A percentile compares a stretch with the other conserved stretches of the same genome.
Conservation (phyloP, 2,888 invertebrate genomes). For the Ochropleura plecta region DNA sequence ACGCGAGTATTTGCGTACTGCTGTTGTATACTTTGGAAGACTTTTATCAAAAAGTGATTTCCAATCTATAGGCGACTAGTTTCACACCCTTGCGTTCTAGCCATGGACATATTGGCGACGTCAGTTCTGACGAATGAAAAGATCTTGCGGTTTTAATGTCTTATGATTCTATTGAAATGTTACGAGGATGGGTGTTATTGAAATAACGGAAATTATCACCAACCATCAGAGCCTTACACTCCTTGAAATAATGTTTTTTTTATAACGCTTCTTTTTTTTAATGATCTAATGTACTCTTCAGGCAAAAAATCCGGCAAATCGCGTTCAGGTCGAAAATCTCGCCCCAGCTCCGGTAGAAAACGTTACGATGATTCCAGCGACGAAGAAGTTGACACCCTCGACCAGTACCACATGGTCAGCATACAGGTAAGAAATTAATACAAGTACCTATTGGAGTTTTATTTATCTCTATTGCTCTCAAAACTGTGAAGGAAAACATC, state of each 20-base stretch:
- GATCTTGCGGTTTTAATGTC: too few species aligned
- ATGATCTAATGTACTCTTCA: slow-evolving; percentile 53
- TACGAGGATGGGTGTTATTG: background rate
- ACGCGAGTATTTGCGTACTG: too few species aligned
- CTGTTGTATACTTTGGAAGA: too few species aligned
- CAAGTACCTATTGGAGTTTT: background rate
- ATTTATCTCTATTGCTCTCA: background rate
- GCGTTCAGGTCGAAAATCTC: slow-evolving; percentile 73
- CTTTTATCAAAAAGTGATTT: too few species aligned
- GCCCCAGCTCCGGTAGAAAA: slow-evolving; percentile 71
- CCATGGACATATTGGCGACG: too few species aligned
- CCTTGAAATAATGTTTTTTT: background rate
- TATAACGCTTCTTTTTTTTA: background rate
- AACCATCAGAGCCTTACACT: background rate
- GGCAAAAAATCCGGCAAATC: slow-evolving; percentile 78
- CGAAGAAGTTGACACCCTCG: slow-evolving; percentile 91
- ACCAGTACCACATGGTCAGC: slow-evolving; percentile 94
- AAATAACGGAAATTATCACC: background rate
- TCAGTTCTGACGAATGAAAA: too few species aligned
- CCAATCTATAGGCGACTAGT: too few species aligned
- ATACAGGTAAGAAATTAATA: slow-evolving; percentile 90
- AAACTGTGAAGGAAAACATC: background rate
- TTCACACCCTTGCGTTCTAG: too few species aligned
- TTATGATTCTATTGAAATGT: background rate
- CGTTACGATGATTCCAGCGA: slow-evolving; percentile 81